phyloP scores from a whole-genome alignment of 2,888 invertebrate species.

The Stenurella melanura region DNA sequence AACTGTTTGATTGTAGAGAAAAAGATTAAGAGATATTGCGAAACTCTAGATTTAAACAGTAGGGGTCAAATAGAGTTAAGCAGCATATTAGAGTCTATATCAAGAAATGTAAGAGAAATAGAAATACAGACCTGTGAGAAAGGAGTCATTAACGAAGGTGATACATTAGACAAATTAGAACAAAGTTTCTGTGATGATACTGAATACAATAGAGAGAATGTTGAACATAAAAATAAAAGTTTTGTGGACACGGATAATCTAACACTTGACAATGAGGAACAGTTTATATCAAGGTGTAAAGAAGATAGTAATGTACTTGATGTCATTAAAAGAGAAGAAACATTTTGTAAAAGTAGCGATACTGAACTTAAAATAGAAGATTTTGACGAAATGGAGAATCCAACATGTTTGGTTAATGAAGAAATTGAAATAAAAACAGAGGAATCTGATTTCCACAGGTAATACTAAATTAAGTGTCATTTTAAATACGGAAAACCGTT shows the following conservation, averaged over 20 bases:
- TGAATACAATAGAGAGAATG: too few species aligned
- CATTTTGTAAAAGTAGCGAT: background rate
- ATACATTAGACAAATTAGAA: too few species aligned
- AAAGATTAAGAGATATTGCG: background rate
- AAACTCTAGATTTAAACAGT: background rate
- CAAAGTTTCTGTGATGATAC: too few species aligned
- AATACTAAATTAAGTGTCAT: too few species aligned
- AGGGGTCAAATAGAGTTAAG: background rate
- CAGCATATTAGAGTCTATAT: background rate
- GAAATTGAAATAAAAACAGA: background rate
- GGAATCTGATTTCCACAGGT: too few species aligned
- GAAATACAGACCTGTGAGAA: background rate
- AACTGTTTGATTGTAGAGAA: background rate
- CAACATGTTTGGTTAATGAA: background rate
- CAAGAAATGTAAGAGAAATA: background rate
- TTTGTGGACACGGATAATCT: background rate
- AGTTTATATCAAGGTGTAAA: background rate
- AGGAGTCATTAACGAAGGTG: background rate
- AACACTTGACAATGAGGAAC: background rate
- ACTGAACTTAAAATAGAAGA: background rate
- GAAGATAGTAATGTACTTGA: background rate
- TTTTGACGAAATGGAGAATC: background rate
- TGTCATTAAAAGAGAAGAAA: background rate
- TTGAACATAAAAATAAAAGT: background rate
- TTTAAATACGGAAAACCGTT: too few species aligned